These are phyloP conservation scores for Pseudobourletiella spinata DNA, from an alignment of 1,140 invertebrate genomes.

Conservation along the genomic window DNA sequence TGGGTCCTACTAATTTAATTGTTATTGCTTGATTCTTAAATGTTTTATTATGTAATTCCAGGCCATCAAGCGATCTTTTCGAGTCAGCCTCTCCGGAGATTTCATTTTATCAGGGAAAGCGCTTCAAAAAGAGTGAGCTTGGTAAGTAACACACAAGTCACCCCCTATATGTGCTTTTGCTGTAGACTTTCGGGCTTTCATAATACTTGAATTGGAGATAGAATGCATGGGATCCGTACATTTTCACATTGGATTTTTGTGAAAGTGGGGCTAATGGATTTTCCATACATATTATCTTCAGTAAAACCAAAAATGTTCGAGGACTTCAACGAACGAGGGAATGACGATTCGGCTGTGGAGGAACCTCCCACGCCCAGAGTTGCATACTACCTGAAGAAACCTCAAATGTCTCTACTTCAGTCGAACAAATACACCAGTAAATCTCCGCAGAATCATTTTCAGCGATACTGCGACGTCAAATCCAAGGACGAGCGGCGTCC, in stretches of 20 bases:
- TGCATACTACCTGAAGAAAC: constrained; percentile 29
- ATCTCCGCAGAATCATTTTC: constrained; percentile 67
- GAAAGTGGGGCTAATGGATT: too few species aligned
- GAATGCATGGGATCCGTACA: too few species aligned
- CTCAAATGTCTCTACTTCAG: constrained; percentile 43
- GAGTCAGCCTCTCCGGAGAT: constrained; percentile 46
- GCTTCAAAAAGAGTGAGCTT: constrained; percentile 23
- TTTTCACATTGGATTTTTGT: too few species aligned
- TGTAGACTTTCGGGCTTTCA: background rate
- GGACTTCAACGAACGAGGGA: constrained; percentile 17
- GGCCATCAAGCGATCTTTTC: constrained; percentile 54
- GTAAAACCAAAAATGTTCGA: constrained; percentile 24
- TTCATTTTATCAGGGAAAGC: constrained; percentile 35
- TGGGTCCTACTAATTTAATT: too few species aligned
- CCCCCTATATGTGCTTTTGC: too few species aligned
- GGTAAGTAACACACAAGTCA: too few species aligned
- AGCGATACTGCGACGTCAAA: constrained; percentile 75
- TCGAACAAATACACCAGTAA: constrained; percentile 51
- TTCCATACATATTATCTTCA: too few species aligned
- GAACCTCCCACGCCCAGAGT: constrained; percentile 18
- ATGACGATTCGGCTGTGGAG: constrained; percentile 3
- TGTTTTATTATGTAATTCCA: constrained; percentile 38
- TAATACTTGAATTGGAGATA: background rate
- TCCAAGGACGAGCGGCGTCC: constrained; percentile 72
- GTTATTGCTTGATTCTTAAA: too few species aligned